These are phyloP conservation scores for Ormyrus pomaceus DNA, from an alignment of 2,888 invertebrate species.

Conservation along the genomic window DNA sequence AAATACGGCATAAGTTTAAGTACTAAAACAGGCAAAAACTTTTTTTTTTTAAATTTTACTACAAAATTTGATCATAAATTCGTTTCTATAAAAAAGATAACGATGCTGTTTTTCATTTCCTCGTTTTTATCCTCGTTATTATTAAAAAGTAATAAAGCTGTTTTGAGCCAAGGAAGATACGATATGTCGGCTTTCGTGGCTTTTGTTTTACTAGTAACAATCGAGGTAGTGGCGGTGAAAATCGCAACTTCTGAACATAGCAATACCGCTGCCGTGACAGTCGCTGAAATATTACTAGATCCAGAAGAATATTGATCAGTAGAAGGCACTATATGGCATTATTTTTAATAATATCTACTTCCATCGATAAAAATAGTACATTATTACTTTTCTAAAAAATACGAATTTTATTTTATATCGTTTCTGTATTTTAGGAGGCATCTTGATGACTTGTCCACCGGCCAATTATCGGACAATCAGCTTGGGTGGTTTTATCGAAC, in stretches of 20 bases:
- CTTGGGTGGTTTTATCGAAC: conserved; percentile 60
- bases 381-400: not conserved
- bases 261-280: not conserved
- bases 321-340: not conserved
- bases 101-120: conserved; percentile 8
- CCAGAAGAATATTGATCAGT: not conserved
- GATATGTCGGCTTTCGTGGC: conserved; percentile 28
- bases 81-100: not conserved
- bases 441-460: conserved; percentile 57
- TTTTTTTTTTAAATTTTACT: not conserved
- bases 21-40: no score
- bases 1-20: no score
- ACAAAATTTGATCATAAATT: not conserved
- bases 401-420: not conserved
- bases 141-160: conserved; percentile 8
- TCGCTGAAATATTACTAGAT: conserved; percentile 21
- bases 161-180: not conserved
- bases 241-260: conserved; percentile 15
- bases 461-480: conserved; percentile 56
- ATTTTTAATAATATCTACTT: no score
- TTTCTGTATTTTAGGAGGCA: conserved; percentile 33
- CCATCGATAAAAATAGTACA: no score
- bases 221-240: conserved; percentile 47
- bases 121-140: conserved; percentile 5
- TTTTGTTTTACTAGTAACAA: conserved; percentile 37